A percentile compares a stretch with the other conserved stretches of the same genome.
Conservation (phyloP, 2,113 vertebrate genomes). For the Anolis carolinensis region DNA sequence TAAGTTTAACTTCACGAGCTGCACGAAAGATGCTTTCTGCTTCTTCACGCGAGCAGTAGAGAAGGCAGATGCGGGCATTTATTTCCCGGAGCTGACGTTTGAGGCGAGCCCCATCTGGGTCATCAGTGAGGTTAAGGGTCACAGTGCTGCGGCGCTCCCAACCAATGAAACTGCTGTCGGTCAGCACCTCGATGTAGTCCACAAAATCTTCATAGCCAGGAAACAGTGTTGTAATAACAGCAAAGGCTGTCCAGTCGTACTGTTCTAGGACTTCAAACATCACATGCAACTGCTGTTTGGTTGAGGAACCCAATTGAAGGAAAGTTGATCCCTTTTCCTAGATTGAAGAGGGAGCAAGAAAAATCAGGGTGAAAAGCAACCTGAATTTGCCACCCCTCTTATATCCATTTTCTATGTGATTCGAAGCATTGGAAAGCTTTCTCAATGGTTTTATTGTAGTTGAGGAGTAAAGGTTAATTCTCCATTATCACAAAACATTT, state of each 20-base stretch:
- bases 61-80: slow-evolving; percentile 90
- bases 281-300: slow-evolving; percentile 90
- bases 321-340: slow-evolving; percentile 94
- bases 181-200: slow-evolving; percentile 90
- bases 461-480: background rate
- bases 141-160: slow-evolving; percentile 95
- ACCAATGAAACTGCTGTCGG: slow-evolving; percentile 92
- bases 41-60: slow-evolving; percentile 94
- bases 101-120: slow-evolving; percentile 80
- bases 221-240: slow-evolving; percentile 89
- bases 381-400: background rate
- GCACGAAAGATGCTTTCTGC: slow-evolving; percentile 88
- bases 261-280: slow-evolving; percentile 96
- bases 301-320: slow-evolving; percentile 93
- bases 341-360: background rate
- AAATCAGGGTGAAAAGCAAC: background rate
- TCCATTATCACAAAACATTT: background rate
- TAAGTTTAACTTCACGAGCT: slow-evolving; percentile 86
- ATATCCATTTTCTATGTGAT: background rate
- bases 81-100: slow-evolving; percentile 89
- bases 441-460: background rate
- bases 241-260: slow-evolving; percentile 95
- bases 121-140: slow-evolving; percentile 87
- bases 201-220: slow-evolving; percentile 93
- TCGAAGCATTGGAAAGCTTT: background rate